Percentiles rank a stretch among this genome's conserved stretches.
Evolutionary conservation across 2,113 vertebrate genomes (phyloP).

Genomic region (Chitala chitala): DNA sequence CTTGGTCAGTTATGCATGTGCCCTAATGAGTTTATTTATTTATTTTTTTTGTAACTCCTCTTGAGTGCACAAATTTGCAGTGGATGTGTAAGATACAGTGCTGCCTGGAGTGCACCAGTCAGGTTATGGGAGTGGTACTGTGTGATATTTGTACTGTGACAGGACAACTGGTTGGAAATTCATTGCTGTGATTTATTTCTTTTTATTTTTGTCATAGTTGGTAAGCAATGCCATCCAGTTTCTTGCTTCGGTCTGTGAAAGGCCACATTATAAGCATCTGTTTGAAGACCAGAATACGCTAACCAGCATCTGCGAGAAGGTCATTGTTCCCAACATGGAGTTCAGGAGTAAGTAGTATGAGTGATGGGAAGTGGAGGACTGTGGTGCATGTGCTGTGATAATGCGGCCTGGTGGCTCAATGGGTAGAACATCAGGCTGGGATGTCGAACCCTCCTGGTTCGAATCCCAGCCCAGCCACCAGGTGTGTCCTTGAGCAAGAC

Average conservation of each 20-base stretch:
- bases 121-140: too few species aligned
- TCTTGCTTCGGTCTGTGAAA: constrained; percentile 93
- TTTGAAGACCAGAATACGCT: constrained; percentile 96
- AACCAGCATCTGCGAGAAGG: constrained; percentile 98
- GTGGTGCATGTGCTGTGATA: too few species aligned
- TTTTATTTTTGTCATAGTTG: constrained; percentile 63
- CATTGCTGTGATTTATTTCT: constrained; percentile 20
- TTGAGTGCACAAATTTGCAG: not conserved
- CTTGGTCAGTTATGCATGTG: constrained; percentile 67
- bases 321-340: constrained; percentile 98
- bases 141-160: too few species aligned
- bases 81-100: too few species aligned
- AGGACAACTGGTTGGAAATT: constrained; percentile 15
- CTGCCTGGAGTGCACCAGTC: too few species aligned
- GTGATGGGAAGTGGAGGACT: not conserved
- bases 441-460: too few species aligned
- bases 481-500: too few species aligned
- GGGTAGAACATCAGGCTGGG: too few species aligned
- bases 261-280: constrained; percentile 93
- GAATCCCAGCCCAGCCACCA: too few species aligned
- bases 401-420: too few species aligned
- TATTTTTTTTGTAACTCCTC: not conserved
- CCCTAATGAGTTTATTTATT: not conserved
- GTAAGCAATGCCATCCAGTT: constrained; percentile 98
- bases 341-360: constrained; percentile 80